phyloP scores from a whole-genome alignment of 2,113 vertebrate genomes.

The Ceuthmochares aereus region DNA sequence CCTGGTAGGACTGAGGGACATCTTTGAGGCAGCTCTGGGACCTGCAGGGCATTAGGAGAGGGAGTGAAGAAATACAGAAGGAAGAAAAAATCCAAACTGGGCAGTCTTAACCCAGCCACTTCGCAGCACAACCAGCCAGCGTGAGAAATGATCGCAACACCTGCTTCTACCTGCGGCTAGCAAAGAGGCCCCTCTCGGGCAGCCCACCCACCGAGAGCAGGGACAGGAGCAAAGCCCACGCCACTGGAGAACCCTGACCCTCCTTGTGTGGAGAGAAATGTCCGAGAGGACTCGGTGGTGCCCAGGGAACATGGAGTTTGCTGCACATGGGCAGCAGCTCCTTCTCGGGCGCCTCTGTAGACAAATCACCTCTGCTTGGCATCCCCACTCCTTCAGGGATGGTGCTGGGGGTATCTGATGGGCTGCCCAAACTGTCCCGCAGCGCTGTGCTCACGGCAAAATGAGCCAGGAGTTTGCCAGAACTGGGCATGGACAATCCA shows the following conservation, averaged over 20 bases:
- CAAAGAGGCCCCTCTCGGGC: background rate
- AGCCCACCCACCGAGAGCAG: fast-evolving
- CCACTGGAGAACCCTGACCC: background rate
- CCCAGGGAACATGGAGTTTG: fast-evolving
- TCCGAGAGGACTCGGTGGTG: background rate
- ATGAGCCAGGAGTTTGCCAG: background rate
- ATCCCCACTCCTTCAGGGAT: fast-evolving
- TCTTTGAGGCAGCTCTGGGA: background rate
- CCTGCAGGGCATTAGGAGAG: fast-evolving
- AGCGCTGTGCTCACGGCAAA: fast-evolving
- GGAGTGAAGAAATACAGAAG: background rate
- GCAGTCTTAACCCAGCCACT: background rate
- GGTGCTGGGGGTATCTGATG: background rate
- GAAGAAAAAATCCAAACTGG: background rate
- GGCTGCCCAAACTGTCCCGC: fast-evolving
- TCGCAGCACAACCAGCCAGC: fast-evolving
- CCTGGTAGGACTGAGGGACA: background rate
- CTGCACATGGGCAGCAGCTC: fast-evolving
- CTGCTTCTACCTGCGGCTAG: background rate
- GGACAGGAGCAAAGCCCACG: background rate
- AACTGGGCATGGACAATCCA: background rate
- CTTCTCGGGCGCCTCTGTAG: background rate
- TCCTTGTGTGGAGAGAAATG: fast-evolving
- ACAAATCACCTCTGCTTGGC: background rate
- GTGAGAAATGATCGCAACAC: fast-evolving